Conservation (phyloP, 2,113 vertebrate genomes). For the Camelus dromedarius region DNA sequence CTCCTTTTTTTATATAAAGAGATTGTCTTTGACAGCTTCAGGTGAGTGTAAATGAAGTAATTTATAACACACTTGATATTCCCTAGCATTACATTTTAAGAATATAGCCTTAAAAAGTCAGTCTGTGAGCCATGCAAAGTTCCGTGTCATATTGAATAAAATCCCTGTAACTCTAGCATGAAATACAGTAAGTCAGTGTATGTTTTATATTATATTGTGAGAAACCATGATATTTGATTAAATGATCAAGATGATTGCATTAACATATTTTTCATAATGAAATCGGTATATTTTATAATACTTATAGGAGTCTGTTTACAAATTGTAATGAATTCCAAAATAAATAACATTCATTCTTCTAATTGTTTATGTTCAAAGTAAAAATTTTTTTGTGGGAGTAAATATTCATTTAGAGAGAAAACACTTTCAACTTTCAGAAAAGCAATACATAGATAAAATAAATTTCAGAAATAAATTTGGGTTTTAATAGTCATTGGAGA, state of each 20-base stretch:
- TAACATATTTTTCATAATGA: not conserved
- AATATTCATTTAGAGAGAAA: not conserved
- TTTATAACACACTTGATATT: constrained; percentile 54
- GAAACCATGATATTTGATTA: constrained; percentile 23
- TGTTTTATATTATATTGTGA: not conserved
- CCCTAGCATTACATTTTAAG: not conserved
- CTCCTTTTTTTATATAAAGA: not conserved
- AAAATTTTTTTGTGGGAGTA: not conserved
- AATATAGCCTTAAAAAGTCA: not conserved
- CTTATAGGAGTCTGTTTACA: not conserved
- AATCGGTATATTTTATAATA: constrained; percentile 31
- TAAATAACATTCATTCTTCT: not conserved
- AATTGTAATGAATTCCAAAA: constrained; percentile 42
- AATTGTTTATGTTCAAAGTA: not conserved
- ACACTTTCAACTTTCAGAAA: not conserved
- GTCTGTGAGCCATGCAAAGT: not conserved
- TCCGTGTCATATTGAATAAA: not conserved
- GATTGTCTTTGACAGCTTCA: not conserved
- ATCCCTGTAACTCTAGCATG: not conserved
- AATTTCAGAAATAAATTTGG: not conserved
- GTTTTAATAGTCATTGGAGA: not conserved
- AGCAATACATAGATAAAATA: not conserved
- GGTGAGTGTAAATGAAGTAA: constrained; percentile 54
- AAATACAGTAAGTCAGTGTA: not conserved
- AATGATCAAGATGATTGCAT: not conserved